A percentile compares a stretch with the other conserved stretches of the same genome.
Conservation (phyloP, 1,140 invertebrate species). For the Bombus pascuorum region DNA sequence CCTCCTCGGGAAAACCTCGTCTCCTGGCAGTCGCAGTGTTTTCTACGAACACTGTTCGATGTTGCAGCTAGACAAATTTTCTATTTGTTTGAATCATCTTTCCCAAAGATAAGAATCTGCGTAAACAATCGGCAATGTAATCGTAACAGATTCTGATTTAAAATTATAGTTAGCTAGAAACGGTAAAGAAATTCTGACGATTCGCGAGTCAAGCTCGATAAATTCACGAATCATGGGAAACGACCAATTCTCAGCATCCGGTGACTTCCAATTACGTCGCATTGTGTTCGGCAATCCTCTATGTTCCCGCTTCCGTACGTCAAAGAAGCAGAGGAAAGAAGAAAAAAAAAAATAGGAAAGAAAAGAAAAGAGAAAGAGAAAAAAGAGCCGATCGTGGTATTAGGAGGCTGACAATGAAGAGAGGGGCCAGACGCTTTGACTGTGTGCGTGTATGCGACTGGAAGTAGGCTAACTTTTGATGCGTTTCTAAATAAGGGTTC, state of each 20-base stretch:
- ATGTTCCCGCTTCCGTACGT: slow-evolving; percentile 16
- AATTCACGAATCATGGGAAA: slow-evolving; percentile 51
- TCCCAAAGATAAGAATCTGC: no score
- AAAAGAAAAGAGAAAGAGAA: not conserved
- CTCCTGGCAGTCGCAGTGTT: no score
- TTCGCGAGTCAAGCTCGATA: not conserved
- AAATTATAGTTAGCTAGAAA: no score
- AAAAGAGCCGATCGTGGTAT: slow-evolving; percentile 28
- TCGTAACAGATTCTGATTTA: no score
- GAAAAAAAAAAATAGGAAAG: not conserved
- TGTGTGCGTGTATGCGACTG: not conserved
- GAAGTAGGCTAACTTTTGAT: slow-evolving; percentile 42
- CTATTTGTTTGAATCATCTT: no score
- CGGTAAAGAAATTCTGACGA: not conserved
- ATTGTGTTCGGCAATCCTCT: slow-evolving; percentile 44
- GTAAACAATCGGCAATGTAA: no score
- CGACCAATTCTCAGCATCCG: slow-evolving; percentile 53
- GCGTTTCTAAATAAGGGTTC: slow-evolving; percentile 44
- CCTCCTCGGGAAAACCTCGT: no score
- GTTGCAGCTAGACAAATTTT: no score
- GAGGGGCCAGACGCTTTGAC: not conserved
- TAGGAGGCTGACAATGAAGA: slow-evolving; percentile 35
- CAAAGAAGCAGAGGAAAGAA: not conserved
- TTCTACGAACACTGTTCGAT: no score
- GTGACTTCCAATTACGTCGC: slow-evolving; percentile 53